Evolutionary conservation across 2,888 invertebrate genomes (phyloP).

Genomic region (Volucella inanis): DNA sequence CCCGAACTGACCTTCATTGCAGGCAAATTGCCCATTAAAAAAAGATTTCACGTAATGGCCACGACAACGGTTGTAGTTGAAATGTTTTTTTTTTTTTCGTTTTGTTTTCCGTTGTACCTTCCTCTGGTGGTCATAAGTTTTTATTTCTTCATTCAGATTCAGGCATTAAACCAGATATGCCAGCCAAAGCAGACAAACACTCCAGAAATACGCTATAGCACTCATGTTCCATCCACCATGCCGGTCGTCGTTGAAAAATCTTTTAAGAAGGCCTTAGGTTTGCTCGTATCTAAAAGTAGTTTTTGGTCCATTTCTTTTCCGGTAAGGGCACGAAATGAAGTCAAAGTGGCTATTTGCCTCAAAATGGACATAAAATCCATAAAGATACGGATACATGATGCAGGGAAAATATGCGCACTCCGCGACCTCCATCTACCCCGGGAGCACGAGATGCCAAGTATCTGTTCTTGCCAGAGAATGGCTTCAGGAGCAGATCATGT

Average conservation of each 20-base stretch:
- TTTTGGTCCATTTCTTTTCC: slow-evolving; percentile 25
- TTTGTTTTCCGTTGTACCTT: slow-evolving; percentile 12
- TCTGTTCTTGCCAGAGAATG: slow-evolving; percentile 12
- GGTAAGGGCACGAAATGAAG: slow-evolving; percentile 66
- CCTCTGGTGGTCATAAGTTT: slow-evolving; percentile 58
- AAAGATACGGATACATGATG: slow-evolving; percentile 72
- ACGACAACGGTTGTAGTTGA: slow-evolving; percentile 24
- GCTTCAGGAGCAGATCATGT: slow-evolving; percentile 27
- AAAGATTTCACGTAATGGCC: slow-evolving; percentile 43
- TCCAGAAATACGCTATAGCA: neutral
- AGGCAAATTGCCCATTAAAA: slow-evolving; percentile 50
- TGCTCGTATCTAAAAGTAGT: slow-evolving; percentile 8
- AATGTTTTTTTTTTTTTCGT: slow-evolving; percentile 10
- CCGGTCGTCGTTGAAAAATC: slow-evolving; percentile 1
- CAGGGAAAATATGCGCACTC: slow-evolving; percentile 15
- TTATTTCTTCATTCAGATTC: slow-evolving; percentile 72
- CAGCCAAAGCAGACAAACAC: slow-evolving; percentile 9
- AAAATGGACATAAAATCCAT: slow-evolving; percentile 72
- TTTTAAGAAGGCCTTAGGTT: slow-evolving; percentile 33
- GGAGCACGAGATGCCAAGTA: slow-evolving; percentile 2
- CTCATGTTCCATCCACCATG: neutral
- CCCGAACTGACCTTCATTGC: slow-evolving; percentile 58
- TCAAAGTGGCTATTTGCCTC: slow-evolving; percentile 42
- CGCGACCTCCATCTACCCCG: slow-evolving; percentile 46
- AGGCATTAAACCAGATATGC: slow-evolving; percentile 35